Conservation (phyloP, 2,113 vertebrate genomes). For the Podarcis muralis region DNA sequence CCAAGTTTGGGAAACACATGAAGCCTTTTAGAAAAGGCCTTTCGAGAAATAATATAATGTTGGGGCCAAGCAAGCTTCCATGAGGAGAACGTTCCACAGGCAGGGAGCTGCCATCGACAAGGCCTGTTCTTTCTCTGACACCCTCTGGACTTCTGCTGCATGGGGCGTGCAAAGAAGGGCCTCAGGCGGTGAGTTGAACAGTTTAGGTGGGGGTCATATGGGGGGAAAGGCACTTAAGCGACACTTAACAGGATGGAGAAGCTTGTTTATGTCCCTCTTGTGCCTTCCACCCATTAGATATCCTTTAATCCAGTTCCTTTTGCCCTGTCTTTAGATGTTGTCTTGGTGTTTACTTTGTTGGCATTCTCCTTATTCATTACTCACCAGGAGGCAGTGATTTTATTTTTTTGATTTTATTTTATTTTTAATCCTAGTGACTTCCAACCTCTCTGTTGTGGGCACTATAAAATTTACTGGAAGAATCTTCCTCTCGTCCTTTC, state of each 20-base stretch:
- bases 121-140: too few species aligned
- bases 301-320: conserved; percentile 29
- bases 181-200: too few species aligned
- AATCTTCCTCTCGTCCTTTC: conserved; percentile 46
- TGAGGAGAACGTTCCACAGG: too few species aligned
- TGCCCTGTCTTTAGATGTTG: conserved; percentile 32
- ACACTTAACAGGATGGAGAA: background rate
- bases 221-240: background rate
- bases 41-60: too few species aligned
- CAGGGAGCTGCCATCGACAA: too few species aligned
- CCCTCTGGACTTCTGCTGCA: too few species aligned
- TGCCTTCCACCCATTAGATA: conserved; percentile 7
- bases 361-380: conserved; percentile 5
- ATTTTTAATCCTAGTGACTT: background rate
- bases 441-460: conserved; percentile 42
- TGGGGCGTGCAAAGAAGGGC: too few species aligned
- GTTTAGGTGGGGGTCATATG: too few species aligned
- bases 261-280: background rate
- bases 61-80: too few species aligned
- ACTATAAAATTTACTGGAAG: conserved; percentile 7
- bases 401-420: background rate
- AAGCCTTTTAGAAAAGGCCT: too few species aligned
- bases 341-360: background rate
- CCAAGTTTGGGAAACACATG: background rate
- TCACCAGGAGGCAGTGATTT: background rate